A percentile compares a stretch with the other conserved stretches of the same genome.
phyloP scores from a whole-genome alignment of 2,113 vertebrate species.

The Girardinichthys multiradiatus region DNA sequence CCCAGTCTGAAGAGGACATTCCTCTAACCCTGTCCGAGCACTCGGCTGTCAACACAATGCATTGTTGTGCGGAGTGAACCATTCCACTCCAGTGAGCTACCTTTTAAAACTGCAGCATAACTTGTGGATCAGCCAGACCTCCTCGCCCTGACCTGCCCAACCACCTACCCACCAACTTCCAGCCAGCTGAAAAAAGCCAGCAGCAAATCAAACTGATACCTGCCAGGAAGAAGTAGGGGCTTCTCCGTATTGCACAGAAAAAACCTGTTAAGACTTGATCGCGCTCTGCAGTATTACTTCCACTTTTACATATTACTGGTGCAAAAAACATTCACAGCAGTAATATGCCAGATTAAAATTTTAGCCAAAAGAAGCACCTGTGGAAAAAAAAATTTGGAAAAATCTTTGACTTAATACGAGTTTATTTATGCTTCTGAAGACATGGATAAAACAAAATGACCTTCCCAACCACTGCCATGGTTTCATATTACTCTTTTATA shows the following conservation, averaged over 20 bases:
- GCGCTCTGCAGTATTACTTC: not conserved
- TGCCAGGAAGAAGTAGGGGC: conserved; percentile 10
- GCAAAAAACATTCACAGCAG: not conserved
- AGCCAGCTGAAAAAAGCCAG: conserved; percentile 9
- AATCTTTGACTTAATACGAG: conserved; percentile 10
- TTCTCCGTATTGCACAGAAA: conserved; percentile 2
- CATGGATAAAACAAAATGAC: not conserved
- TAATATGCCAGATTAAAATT: not conserved
- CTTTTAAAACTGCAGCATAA: conserved; percentile 65
- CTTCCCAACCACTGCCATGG: conserved; percentile 6
- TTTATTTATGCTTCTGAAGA: not conserved
- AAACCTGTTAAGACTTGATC: conserved; percentile 9
- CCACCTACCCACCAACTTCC: conserved; percentile 16
- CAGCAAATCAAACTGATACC: conserved; percentile 49
- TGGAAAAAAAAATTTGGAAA: not conserved
- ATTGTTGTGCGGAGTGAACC: conserved; percentile 66
- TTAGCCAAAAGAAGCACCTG: not conserved
- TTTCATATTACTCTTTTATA: conserved; percentile 24
- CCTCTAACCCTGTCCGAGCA: conserved; percentile 63
- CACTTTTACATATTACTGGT: not conserved
- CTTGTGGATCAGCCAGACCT: conserved; percentile 52
- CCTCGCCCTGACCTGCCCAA: conserved; percentile 36
- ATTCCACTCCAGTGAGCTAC: conserved; percentile 72
- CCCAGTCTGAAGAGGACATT: conserved; percentile 67
- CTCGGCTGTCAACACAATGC: conserved; percentile 72